Conservation (phyloP, 1,140 invertebrate species). For the Aphidius gifuensis region DNA sequence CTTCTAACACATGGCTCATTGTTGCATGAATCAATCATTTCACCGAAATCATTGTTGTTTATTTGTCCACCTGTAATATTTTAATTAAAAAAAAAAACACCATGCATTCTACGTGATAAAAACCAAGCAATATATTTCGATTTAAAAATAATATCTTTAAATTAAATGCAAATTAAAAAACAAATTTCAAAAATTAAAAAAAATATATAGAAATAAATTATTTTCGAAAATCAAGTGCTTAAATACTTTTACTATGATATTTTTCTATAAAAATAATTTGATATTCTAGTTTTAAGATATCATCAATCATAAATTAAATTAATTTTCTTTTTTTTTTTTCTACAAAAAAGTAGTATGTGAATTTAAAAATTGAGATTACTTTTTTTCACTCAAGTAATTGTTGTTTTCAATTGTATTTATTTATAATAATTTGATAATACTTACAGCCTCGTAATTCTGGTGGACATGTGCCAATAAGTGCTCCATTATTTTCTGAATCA, state of each 20-base stretch:
- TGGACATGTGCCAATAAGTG: slow-evolving; percentile 72
- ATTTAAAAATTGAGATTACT: too few species aligned
- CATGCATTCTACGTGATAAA: slow-evolving; percentile 35
- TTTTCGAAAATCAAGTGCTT: neutral
- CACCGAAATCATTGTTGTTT: slow-evolving; percentile 31
- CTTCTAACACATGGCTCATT: slow-evolving; percentile 78
- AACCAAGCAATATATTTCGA: neutral
- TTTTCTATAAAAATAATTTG: too few species aligned
- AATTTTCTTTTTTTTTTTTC: neutral
- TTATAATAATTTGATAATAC: slow-evolving; percentile 26
- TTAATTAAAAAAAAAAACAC: slow-evolving; percentile 23
- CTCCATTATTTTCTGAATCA: slow-evolving; percentile 62
- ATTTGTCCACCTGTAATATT: slow-evolving; percentile 48
- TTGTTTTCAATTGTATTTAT: neutral
- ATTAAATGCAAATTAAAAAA: too few species aligned
- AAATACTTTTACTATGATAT: neutral
- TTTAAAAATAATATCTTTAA: too few species aligned
- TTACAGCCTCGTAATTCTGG: slow-evolving; percentile 68
- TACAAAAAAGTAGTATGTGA: neutral
- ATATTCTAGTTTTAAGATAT: too few species aligned
- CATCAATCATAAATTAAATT: too few species aligned
- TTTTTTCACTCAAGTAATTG: neutral
- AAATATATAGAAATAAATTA: too few species aligned
- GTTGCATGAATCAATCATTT: slow-evolving; percentile 65
- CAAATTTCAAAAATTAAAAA: too few species aligned